Evolutionary conservation across 1,140 invertebrate species (phyloP).

Genomic region (Neelides sp.): DNA sequence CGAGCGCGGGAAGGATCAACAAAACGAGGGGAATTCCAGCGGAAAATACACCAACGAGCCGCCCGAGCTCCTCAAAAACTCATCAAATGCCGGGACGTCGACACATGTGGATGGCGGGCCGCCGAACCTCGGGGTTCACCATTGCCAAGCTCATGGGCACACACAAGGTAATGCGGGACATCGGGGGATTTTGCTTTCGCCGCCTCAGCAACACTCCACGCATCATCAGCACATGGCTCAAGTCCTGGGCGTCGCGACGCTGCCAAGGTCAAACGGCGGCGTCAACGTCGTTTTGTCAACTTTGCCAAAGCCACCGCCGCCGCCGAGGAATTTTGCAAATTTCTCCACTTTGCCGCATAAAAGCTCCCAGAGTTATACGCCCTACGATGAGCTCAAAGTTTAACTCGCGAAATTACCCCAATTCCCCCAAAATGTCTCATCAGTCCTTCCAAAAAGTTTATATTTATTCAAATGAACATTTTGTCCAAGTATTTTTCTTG

Average conservation of each 20-base stretch:
- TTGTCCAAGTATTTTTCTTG: too few species aligned
- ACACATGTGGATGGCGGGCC: slow-evolving; percentile 7
- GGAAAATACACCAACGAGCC: slow-evolving; percentile 23
- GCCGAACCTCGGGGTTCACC: neutral
- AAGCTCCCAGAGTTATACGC: too few species aligned
- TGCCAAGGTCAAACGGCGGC: slow-evolving; percentile 20
- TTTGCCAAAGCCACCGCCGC: slow-evolving; percentile 7
- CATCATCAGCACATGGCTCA: slow-evolving; percentile 11
- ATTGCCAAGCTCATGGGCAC: slow-evolving; percentile 5
- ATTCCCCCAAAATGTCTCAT: neutral
- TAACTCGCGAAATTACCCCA: neutral
- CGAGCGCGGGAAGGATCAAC: slow-evolving; percentile 7
- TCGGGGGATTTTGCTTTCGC: slow-evolving; percentile 14
- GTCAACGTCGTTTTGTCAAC: neutral
- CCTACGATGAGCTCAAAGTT: too few species aligned
- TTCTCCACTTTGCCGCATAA: slow-evolving; percentile 26
- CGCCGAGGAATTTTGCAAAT: slow-evolving; percentile 16
- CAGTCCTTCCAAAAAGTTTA: too few species aligned
- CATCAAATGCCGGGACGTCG: slow-evolving; percentile 21
- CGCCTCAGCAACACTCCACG: slow-evolving; percentile 10
- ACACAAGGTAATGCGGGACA: slow-evolving; percentile 10
- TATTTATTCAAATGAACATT: too few species aligned
- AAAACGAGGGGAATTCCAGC: neutral
- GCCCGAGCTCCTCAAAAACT: slow-evolving; percentile 29
- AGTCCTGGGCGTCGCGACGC: slow-evolving; percentile 17